Evolutionary conservation across 1,140 invertebrate genomes (phyloP), one percentile per base, ranked within the genome.

Genomic region (Magallana gigas): DNA sequence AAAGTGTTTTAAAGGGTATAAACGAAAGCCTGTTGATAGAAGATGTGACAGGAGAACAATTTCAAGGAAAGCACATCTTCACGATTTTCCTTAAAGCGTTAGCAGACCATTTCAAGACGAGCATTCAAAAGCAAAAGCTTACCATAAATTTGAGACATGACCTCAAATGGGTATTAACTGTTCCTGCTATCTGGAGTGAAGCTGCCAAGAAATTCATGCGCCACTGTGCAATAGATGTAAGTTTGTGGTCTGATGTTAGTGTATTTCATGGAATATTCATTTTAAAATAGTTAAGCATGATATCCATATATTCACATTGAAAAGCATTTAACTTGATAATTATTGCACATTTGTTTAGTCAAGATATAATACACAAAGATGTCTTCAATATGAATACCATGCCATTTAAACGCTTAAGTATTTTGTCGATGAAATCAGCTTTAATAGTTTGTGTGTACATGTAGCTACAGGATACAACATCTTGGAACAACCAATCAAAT

Each of bases 101-200:
- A 56, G 18, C 11, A 23, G 81, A 83, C 9, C 48, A 83, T 57
- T 83, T 83, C 14, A 83, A 18, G 16, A 56, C 12, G n/a, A 9
- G 8, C n/a, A 16, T 83, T 4, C 18, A 11, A 57, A 56, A 14
- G 11, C 80, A 82, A 16, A 23, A 14, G 6, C 48, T 83, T 1
- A 57, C 12, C 16, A 83, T 83, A 7, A 11, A 23, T 3, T 29
- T 36, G 3, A 9, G n/a, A 83, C 36, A 57, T 8, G 76, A 81
- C 14, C 1, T 81, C 6, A 16, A n/a, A 23, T 83, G 81, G 81
- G 57, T 58, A 8, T 23, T 83, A 7, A 83, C 56, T 2, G 81
- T 83, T 2, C 81, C 81, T 7, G 81, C 81, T 14, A 83, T 83
- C 3, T 83, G 81, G 81, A 83, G 48, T 11, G 81, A 83, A 6